These are phyloP conservation scores for Ptilodon capucinus DNA, from an alignment of 2,888 invertebrate genomes.

Conservation along the genomic window DNA sequence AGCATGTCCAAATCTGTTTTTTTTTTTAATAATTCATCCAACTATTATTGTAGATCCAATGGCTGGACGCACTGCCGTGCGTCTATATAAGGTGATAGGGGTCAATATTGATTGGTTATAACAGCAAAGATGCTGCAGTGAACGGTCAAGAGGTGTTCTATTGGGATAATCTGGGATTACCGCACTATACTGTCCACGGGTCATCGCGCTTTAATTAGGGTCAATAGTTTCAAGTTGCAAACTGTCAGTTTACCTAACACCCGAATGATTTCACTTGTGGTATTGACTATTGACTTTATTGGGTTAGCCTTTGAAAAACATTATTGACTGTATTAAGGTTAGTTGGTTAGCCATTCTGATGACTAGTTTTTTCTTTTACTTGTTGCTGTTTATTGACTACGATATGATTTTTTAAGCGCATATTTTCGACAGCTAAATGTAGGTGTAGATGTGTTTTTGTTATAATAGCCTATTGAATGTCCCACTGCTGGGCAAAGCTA, in stretches of 20 bases:
- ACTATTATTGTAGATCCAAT: no score
- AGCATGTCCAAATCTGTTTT: no score
- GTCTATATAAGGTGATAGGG: constrained; percentile 11
- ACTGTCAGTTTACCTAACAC: constrained; percentile 50
- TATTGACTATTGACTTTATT: constrained; percentile 11
- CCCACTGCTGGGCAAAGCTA: no score
- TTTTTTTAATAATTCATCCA: no score
- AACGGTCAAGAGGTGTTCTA: constrained; percentile 75
- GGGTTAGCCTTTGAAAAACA: neutral
- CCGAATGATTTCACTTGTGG: constrained; percentile 20
- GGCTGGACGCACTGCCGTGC: no score
- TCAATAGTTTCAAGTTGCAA: constrained; percentile 62
- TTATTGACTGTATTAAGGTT: neutral
- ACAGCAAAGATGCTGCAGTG: constrained; percentile 39
- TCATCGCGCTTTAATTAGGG: constrained; percentile 75
- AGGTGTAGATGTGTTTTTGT: no score
- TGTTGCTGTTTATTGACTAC: neutral
- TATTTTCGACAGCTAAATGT: no score
- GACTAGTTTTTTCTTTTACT: neutral
- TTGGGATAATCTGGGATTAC: constrained; percentile 78
- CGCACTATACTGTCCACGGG: constrained; percentile 65
- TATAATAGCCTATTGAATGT: no score
- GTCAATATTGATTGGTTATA: constrained; percentile 22
- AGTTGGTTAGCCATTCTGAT: neutral
- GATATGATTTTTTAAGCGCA: no score